Conservation (phyloP, 2,113 vertebrate species). For the Mirza zaza region DNA sequence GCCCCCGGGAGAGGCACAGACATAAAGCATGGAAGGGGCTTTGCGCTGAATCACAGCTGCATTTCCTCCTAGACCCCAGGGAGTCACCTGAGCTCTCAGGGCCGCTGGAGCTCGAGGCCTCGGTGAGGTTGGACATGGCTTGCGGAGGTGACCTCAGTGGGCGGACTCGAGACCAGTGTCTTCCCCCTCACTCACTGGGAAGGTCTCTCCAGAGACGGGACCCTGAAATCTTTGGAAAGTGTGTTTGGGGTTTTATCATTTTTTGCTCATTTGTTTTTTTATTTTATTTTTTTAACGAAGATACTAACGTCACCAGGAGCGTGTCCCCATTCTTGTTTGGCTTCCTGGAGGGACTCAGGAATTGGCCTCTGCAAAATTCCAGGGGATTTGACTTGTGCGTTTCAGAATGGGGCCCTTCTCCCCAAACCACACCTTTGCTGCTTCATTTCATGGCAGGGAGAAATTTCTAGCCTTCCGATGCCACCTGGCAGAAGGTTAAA, state of each 20-base stretch:
- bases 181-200: rapidly evolving
- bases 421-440: neutral
- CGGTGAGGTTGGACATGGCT: neutral
- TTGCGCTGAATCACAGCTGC: neutral
- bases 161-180: too few relatives aligned
- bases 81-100: neutral
- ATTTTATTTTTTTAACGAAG: neutral
- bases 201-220: neutral
- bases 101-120: neutral
- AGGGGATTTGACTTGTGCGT: rapidly evolving
- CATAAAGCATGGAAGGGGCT: neutral
- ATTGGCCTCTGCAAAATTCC: neutral
- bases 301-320: neutral
- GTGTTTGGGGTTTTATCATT: rapidly evolving
- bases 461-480: too few relatives aligned
- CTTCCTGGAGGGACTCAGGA: neutral
- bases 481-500: too few relatives aligned
- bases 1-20: neutral
- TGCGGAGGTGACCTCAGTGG: rapidly evolving
- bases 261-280: neutral
- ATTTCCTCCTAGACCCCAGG: neutral
- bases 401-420: neutral
- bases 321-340: rapidly evolving
- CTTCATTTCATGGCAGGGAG: neutral
- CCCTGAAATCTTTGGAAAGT: neutral